These are phyloP conservation scores for Ammodytes marinus DNA, from an alignment of 2,113 vertebrate species.

Conservation along the genomic window DNA sequence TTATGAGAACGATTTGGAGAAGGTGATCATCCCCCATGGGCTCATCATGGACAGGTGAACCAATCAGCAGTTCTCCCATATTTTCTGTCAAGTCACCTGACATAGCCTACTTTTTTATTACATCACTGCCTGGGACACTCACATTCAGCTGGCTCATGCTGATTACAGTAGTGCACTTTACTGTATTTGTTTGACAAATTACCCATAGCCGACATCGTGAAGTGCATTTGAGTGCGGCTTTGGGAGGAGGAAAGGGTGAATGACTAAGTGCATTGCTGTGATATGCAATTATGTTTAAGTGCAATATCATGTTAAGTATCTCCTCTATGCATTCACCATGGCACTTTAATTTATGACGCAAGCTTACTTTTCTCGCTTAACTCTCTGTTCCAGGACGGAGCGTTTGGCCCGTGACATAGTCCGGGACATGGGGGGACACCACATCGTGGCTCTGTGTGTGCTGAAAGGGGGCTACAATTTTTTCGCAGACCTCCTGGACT, in stretches of 20 bases:
- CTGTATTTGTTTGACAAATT: conserved; percentile 54
- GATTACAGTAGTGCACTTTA: background rate
- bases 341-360: background rate
- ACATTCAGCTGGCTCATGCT: background rate
- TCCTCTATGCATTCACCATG: background rate
- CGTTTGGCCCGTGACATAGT: conserved; percentile 89
- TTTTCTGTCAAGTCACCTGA: background rate
- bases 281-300: conserved; percentile 32
- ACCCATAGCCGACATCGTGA: background rate
- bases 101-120: background rate
- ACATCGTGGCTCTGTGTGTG: conserved; percentile 90
- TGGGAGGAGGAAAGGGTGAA: background rate
- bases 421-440: conserved; percentile 88
- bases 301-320: background rate
- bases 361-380: background rate
- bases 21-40: conserved; percentile 88
- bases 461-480: conserved; percentile 93
- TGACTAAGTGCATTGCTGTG: background rate
- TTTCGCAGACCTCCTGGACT: conserved; percentile 91
- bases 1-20: conserved; percentile 86
- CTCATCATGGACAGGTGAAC: conserved; percentile 89
- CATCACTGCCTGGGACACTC: background rate
- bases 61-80: background rate
- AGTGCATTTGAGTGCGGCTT: conserved; percentile 31
- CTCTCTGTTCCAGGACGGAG: conserved; percentile 84